Percentiles rank a stretch among this genome's conserved stretches.
Evolutionary conservation across 2,888 invertebrate genomes (phyloP).

Genomic region (Steinernema hermaphroditum): DNA sequence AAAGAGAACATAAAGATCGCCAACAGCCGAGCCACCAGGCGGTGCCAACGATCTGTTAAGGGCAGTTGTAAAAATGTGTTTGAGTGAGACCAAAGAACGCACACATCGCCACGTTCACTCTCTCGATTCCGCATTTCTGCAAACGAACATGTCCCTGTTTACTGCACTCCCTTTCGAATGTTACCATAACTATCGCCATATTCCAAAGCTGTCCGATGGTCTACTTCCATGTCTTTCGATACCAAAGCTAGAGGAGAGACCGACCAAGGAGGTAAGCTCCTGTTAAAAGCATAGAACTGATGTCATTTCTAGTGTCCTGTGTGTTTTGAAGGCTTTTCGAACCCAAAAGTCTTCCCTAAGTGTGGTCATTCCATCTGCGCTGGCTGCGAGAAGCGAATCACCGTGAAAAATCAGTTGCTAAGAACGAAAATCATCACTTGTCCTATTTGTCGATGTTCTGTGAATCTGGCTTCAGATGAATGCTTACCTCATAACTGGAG

Average conservation of each 20-base stretch:
- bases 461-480: not conserved
- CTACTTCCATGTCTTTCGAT: not conserved
- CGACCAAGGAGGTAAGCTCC: not conserved
- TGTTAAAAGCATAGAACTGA: not conserved
- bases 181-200: too few relatives aligned
- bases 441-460: not conserved
- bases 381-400: not conserved
- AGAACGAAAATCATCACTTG: not conserved
- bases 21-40: too few relatives aligned
- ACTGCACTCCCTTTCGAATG: not conserved
- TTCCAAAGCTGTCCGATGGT: not conserved
- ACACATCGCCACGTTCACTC: too few relatives aligned
- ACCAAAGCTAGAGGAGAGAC: not conserved
- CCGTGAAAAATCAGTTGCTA: not conserved
- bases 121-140: not conserved
- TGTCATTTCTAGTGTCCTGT: not conserved
- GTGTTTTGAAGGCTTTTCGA: not conserved
- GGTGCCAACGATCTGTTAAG: too few relatives aligned
- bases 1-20: too few relatives aligned
- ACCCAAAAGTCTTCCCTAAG: not conserved
- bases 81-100: too few relatives aligned
- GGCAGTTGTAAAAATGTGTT: too few relatives aligned
- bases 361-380: not conserved
- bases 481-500: not conserved
- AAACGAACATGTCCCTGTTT: not conserved